Base-by-base conservation (phyloP, 2,888 invertebrate species). In the Acrobasis repandana region DNA sequence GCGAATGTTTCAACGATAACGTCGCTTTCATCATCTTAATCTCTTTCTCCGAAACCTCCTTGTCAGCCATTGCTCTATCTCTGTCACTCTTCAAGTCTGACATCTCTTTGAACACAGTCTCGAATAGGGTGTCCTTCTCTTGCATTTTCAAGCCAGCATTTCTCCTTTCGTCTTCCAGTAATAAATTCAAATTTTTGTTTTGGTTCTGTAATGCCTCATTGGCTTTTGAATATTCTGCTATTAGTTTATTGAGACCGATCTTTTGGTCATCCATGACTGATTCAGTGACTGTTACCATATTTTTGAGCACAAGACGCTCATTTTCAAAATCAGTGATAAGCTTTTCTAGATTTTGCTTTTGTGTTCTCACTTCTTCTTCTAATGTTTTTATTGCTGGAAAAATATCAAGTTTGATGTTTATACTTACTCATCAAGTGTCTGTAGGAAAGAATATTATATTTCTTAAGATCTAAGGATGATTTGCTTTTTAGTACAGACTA, bases 231-330 rank as follows among this genome's bases (percentile, higher is more conserved):
- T 83, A 73, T 63, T 81, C 80, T 1, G 67, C 33, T 61, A 86
- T 79, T 9, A 71, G 64, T 34, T 76, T 82, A 60, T 74, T 80
- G 0, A 82, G 67, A n/a, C 67, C 70, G 2, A 66, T 60, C 72
- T 82, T 86, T 62, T 83, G 79, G 66, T 87, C 86, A 62, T 86
- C 86, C 86, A 86, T 86, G 0, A 86, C 77, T 4, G 86, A 82
- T 71, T 87, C 86, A 1, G 86, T 86, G 0, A 86, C 84, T 3
- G 85, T 77, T 6, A 86, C 77, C 85, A 86, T 85, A 61, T 86
- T 86, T 64, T 83, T 82, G 38, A 86, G 75, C 14, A 85, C 77
- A 47, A 77, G 77, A 34, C 83, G 75, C 65, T 87, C 86, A 0
- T 85, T 82, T 63, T 87, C 85, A 61, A 86, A 87, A 62, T 87